Percentiles rank a stretch among this genome's conserved stretches.
Evolutionary conservation across 1,140 invertebrate species (phyloP).

Genomic region (Cotesia vestalis): DNA sequence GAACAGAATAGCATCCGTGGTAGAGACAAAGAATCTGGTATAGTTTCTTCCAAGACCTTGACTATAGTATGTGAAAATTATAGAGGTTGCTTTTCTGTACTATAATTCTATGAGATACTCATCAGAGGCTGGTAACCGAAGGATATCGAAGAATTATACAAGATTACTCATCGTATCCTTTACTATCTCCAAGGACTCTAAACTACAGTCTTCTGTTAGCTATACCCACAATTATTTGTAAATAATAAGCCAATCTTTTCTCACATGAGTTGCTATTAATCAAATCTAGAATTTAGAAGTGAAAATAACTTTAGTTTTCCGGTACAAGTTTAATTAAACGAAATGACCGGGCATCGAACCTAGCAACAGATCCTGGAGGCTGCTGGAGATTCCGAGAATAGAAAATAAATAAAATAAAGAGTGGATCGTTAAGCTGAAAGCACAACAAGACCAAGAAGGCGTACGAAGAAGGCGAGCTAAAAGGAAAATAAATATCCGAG

Average conservation of each 20-base stretch:
- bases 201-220: too few relatives aligned
- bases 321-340: slow-evolving; percentile 32
- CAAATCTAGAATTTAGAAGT: too few relatives aligned
- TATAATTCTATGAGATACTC: neutral
- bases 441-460: neutral
- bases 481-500: slow-evolving; percentile 28
- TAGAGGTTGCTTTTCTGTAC: neutral
- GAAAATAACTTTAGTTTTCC: neutral
- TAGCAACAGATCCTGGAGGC: slow-evolving; percentile 34
- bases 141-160: neutral
- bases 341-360: slow-evolving; percentile 64
- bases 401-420: slow-evolving; percentile 30
- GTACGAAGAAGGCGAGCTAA: neutral
- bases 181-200: slow-evolving; percentile 3
- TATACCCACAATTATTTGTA: too few relatives aligned
- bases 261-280: too few relatives aligned
- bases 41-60: slow-evolving; percentile 3
- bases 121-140: slow-evolving; percentile 5
- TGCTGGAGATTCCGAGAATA: slow-evolving; percentile 21
- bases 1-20: neutral
- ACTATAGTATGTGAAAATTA: neutral
- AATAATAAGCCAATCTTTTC: too few relatives aligned
- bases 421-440: neutral
- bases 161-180: neutral
- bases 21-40: slow-evolving; percentile 12